Conservation (phyloP, 2,888 invertebrate species). For the Eubasilissa splendida region DNA sequence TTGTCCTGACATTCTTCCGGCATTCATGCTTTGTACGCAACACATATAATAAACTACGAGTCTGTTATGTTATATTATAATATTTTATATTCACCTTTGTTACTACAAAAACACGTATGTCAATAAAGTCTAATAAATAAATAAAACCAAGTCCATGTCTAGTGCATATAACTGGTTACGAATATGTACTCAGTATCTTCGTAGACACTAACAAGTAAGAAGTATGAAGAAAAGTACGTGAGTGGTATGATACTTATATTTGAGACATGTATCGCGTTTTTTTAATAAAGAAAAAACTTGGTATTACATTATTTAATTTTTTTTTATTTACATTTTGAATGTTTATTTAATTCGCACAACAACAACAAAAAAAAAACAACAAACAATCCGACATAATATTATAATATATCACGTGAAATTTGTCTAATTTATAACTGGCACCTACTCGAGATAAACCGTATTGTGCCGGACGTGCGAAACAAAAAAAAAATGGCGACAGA, state of each 20-base stretch:
- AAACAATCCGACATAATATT: slow-evolving; percentile 4
- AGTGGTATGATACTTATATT: too few species aligned
- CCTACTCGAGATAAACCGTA: slow-evolving; percentile 46
- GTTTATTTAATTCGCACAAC: background rate
- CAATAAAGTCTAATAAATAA: too few species aligned
- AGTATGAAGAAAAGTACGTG: background rate
- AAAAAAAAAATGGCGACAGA: slow-evolving; percentile 49
- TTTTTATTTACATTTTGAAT: background rate
- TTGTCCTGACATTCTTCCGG: too few species aligned
- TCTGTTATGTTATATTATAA: too few species aligned
- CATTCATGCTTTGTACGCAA: too few species aligned
- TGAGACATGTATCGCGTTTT: too few species aligned
- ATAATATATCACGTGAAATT: slow-evolving; percentile 5
- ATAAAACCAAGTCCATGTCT: background rate
- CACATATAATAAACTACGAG: too few species aligned
- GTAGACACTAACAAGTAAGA: background rate
- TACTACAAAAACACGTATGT: background rate
- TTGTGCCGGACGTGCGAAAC: slow-evolving; percentile 45
- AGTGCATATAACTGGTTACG: too few species aligned
- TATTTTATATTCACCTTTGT: too few species aligned
- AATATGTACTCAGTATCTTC: too few species aligned
- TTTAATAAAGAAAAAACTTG: background rate
- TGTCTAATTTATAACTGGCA: slow-evolving; percentile 27
- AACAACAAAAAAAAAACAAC: background rate
- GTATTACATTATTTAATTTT: background rate